Conservation (phyloP, 2,113 vertebrate species). For the Pristiophorus japonicus region DNA sequence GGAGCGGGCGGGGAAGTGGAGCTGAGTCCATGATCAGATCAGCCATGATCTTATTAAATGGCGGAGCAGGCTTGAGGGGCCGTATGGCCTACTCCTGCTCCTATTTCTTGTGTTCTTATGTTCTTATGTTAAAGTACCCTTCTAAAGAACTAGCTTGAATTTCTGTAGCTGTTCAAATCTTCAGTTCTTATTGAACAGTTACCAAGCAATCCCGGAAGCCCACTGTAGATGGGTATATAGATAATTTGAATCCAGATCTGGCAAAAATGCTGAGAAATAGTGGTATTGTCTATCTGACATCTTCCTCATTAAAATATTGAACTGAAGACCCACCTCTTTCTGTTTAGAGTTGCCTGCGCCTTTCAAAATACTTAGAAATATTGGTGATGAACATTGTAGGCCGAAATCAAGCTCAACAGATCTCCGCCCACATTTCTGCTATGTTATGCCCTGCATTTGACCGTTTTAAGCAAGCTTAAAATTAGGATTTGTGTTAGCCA, state of each 20-base stretch:
- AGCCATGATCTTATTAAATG: too few species aligned
- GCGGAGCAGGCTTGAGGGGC: too few species aligned
- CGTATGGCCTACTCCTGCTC: too few species aligned
- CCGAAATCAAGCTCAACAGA: too few species aligned
- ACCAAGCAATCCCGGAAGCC: background rate
- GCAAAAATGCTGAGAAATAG: background rate
- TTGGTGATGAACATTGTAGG: too few species aligned
- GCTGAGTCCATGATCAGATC: too few species aligned
- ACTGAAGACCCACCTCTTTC: background rate
- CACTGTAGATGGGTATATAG: background rate
- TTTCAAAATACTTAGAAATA: too few species aligned
- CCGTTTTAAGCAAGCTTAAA: background rate
- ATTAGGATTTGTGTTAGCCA: background rate
- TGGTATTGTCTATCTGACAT: background rate
- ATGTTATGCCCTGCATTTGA: background rate
- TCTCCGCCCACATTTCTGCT: too few species aligned
- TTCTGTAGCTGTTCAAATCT: background rate
- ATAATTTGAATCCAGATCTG: background rate
- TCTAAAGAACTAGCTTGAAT: background rate
- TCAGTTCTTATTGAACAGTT: too few species aligned
- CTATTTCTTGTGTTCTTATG: too few species aligned
- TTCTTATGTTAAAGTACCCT: too few species aligned
- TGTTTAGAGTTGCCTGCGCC: background rate
- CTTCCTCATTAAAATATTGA: background rate
- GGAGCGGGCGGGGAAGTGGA: too few species aligned